Evolutionary conservation across 2,113 vertebrate genomes (phyloP).

Genomic region (Synchiropus splendidus): DNA sequence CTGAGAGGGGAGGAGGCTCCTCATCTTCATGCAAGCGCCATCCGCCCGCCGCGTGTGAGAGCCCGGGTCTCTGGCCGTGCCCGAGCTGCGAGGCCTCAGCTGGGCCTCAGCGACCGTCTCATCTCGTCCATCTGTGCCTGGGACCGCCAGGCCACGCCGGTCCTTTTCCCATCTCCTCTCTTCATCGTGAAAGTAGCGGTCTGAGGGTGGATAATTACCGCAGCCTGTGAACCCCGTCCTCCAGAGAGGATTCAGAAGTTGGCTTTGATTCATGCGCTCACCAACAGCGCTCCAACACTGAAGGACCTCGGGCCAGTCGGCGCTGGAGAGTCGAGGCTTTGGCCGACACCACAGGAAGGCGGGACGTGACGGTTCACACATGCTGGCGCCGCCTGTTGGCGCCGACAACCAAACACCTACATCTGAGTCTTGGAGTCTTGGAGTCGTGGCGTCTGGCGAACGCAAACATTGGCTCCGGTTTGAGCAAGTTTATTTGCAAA

Average conservation of each 20-base stretch:
- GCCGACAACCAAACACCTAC: no score
- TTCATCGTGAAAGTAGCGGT: no score
- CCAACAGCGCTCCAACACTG: constrained; percentile 13
- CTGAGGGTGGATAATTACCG: constrained; percentile 9
- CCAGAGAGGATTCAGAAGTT: no score
- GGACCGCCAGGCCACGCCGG: constrained; percentile 36
- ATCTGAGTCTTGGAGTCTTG: no score
- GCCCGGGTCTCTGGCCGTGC: constrained; percentile 36
- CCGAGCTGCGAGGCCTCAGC: constrained; percentile 44
- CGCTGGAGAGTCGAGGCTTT: constrained; percentile 39
- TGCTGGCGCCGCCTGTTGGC: no score
- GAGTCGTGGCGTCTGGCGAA: no score
- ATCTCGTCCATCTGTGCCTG: constrained; percentile 56
- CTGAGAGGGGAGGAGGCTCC: constrained; percentile 28
- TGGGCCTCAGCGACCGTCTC: constrained; percentile 44
- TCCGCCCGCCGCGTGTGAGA: constrained; percentile 42
- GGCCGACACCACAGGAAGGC: constrained; percentile 29
- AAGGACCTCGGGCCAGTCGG: constrained; percentile 31
- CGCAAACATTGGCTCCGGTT: no score
- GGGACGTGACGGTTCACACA: no score
- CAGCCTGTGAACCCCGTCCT: constrained; percentile 12
- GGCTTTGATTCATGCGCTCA: no score
- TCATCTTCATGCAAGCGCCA: constrained; percentile 51
- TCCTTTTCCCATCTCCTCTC: no score
- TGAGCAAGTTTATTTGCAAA: no score